Base-by-base conservation (phyloP, 2,113 vertebrate species). In the Hylia prasina region DNA sequence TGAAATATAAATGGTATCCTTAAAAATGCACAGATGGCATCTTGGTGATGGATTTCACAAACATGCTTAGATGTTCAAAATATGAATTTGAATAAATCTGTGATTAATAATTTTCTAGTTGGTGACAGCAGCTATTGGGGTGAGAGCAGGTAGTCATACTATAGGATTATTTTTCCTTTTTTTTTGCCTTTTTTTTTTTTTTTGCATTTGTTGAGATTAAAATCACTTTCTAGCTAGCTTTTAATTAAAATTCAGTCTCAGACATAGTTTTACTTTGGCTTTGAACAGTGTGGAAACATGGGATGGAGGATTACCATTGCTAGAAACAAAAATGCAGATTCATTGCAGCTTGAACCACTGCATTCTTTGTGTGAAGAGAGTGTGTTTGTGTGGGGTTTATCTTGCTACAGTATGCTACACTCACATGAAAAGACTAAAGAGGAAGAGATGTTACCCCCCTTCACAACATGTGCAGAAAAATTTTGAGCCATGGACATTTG, bases 1-100 rank as follows among this genome's bases (percentile, higher is more conserved):
- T 88, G 93, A 95, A 96, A 95, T 89, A 81, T 91, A 94, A 95
- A 94, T 90, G 75, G 22, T 82, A 40, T 63, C 42, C 77, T 73
- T 95, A 80, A 93, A 97, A 96, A 92, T 54, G 82, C 68, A 84
- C 94, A 96, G 90, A 98, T 97, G 86, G 92, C 69, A 96, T 93
- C 69, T 94, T 87, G 68, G n/a, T 95, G 77, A 96, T 92, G 65
- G 42, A 84, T 84, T 96, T 97, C 87, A 71, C 66, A 93, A 97
- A 91, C 86, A 89, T 69, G 64, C 70, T 92, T 96, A 95, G 77
- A 82, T 96, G 81, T 94, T 96, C 90, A 96, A 97, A 98, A 92
- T 86, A 94, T 25, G 66, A 94, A 95, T 97, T 91, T 94, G 81
- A 97, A 96, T 94, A 93, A 83, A 91, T 87, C 82, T 11, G 23